Conservation (phyloP, 1,140 invertebrate species). For the Magallana gigas region DNA sequence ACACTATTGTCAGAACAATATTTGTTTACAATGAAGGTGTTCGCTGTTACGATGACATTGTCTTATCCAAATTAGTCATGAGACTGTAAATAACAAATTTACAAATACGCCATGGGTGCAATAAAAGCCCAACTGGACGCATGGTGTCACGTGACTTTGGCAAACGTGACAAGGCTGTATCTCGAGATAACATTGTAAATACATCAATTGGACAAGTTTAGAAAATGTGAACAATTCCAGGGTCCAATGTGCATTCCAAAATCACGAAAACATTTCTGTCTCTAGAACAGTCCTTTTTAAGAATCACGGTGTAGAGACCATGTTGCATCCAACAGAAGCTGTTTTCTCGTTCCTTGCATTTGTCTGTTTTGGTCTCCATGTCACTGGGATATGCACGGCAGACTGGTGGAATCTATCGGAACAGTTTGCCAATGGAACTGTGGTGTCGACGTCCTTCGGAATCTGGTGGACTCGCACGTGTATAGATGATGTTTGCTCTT, state of each 20-base stretch:
- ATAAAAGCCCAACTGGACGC: background rate
- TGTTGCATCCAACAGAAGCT: background rate
- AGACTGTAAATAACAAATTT: background rate
- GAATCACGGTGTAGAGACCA: background rate
- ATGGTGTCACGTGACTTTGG: background rate
- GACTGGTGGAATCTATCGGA: constrained; percentile 24
- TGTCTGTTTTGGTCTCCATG: background rate
- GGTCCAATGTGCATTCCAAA: background rate
- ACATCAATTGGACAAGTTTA: background rate
- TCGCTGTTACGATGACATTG: background rate
- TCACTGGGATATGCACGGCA: background rate
- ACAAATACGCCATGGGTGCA: background rate
- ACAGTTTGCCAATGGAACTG: constrained; percentile 7
- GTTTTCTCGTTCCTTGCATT: constrained; percentile 5
- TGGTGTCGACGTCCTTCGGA: background rate
- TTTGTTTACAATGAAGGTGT: background rate
- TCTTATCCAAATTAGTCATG: constrained; percentile 18
- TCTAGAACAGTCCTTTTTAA: background rate
- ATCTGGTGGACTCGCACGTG: constrained; percentile 16
- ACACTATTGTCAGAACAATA: background rate
- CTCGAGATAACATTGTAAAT: background rate
- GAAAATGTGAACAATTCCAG: background rate
- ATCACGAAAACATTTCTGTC: background rate
- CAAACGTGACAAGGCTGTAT: background rate
- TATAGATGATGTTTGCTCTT: background rate